Evolutionary conservation across 64 coral and sea anemone species (phyloP).

Genomic region (Hydrozoanthus tunicans): DNA sequence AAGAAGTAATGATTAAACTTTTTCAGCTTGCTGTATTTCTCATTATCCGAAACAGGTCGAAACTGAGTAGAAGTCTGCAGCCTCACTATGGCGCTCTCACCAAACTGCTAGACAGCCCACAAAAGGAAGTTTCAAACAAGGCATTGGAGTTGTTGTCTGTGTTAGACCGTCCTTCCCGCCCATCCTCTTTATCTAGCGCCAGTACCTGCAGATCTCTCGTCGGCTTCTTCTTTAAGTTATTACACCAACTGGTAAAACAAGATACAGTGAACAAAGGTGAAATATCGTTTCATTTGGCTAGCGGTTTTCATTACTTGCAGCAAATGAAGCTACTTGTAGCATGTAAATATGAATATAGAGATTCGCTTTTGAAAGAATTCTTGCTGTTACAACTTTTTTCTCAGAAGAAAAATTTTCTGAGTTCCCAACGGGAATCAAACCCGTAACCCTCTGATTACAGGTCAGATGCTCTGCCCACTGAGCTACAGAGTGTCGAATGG

Average conservation of each 20-base stretch:
- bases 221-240: conserved; percentile 30
- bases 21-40: neutral
- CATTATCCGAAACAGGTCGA: conserved; percentile 17
- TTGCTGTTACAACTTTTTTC: too few species aligned
- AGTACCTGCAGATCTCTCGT: conserved; percentile 45
- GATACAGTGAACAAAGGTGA: conserved; percentile 38
- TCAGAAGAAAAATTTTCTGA: too few species aligned
- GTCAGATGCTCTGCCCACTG: too few species aligned
- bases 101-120: conserved; percentile 17
- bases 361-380: too few species aligned
- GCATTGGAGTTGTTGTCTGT: conserved; percentile 28
- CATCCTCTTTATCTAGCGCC: conserved; percentile 31
- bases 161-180: neutral
- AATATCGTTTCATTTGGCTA: too few species aligned
- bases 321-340: neutral
- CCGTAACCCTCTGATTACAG: too few species aligned
- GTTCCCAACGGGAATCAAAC: too few species aligned
- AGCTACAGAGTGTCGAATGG: too few species aligned
- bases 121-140: conserved; percentile 28
- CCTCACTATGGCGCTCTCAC: conserved; percentile 18
- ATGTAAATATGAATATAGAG: too few species aligned
- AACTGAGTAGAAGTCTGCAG: conserved; percentile 13
- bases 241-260: conserved; percentile 25
- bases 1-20: too few species aligned
- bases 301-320: neutral